These are phyloP conservation scores for Callionymus lyra DNA, from an alignment of 2,113 vertebrate species.

Conservation along the genomic window DNA sequence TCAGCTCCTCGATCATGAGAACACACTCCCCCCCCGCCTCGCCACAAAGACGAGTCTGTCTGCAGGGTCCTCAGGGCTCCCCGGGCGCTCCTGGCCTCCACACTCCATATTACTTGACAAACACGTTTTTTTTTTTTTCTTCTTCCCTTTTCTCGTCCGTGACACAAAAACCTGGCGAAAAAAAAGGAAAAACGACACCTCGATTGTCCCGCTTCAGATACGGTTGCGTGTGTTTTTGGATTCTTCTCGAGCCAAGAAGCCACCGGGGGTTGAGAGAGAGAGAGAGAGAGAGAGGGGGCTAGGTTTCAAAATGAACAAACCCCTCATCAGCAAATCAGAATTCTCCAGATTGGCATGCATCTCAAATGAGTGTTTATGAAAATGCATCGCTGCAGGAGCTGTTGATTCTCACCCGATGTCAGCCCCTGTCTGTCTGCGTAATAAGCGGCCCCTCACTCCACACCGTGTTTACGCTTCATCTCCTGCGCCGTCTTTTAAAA, in stretches of 20 bases:
- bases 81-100: slow-evolving; percentile 62
- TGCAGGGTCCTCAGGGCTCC: slow-evolving; percentile 69
- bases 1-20: not conserved
- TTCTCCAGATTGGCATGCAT: slow-evolving; percentile 52
- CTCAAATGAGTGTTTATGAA: slow-evolving; percentile 44
- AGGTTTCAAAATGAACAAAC: slow-evolving; percentile 54
- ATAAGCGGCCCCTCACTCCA: slow-evolving; percentile 46
- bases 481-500: slow-evolving; percentile 53
- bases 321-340: slow-evolving; percentile 51
- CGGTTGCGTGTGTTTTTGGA: slow-evolving; percentile 23
- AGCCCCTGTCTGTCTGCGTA: slow-evolving; percentile 34
- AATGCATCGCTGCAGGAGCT: slow-evolving; percentile 34
- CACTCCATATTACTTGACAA: not conserved
- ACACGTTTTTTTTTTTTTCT: too few relatives aligned
- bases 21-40: slow-evolving; percentile 27
- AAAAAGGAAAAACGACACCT: slow-evolving; percentile 3
- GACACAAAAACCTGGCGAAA: too few relatives aligned
- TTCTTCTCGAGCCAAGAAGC: slow-evolving; percentile 35
- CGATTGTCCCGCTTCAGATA: slow-evolving; percentile 25
- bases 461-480: slow-evolving; percentile 53
- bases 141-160: too few relatives aligned
- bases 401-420: slow-evolving; percentile 40
- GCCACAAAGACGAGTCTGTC: slow-evolving; percentile 75
- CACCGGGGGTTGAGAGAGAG: slow-evolving; percentile 30
- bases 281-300: too few relatives aligned